Base-by-base conservation (phyloP, 1,140 invertebrate species). In the Drosophila rhopaloa region DNA sequence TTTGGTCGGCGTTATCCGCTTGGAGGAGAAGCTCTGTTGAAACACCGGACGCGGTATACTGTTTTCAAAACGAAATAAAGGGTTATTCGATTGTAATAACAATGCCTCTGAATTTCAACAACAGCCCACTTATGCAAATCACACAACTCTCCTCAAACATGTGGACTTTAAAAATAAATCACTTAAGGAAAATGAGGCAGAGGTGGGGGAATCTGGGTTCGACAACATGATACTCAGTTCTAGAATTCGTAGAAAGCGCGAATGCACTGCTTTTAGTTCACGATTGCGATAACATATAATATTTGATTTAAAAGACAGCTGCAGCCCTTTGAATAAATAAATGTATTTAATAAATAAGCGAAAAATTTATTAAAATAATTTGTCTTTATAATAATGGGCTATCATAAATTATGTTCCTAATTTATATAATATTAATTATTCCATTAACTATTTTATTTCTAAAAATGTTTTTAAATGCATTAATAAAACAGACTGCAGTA, bases 41-140 rank as follows among this genome's bases (percentile, higher is more conserved):
- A 93, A 93, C 14, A 93, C 92, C 55, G 93, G 93, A 32, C 92
- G 93, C 55, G 93, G 93, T 76, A 90, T 93, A 72, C 93, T 93
- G 59, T 55, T 57, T 57, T 48, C 10, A 16, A 35, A 76, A 66
- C 19, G 60, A 77, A 75, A 55, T 60, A 77, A 68, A 59, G 43
- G 41, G 11, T 51, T 60, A 66, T 40, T 32, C 19, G 16, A 75
- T 75, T 55, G 43, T 74, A 75, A 75, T 43, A 43, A 59, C 72
- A 67, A 67, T 55, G 27, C 8, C 14, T 8, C 14, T 60, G 37
- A 66, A 58, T 57, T 53, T 57, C 8, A 16, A 66, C 19, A 27
- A 35, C 5, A 32, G 10, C 14, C 47, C 43, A 77, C 70, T 66
- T 77, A 89, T 79, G 75, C 66, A 79, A 76, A 76, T 40, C 46